Evolutionary conservation across 2,113 vertebrate species (phyloP), one percentile per base, ranked within the genome.

Genomic region (Collichthys lucidus): DNA sequence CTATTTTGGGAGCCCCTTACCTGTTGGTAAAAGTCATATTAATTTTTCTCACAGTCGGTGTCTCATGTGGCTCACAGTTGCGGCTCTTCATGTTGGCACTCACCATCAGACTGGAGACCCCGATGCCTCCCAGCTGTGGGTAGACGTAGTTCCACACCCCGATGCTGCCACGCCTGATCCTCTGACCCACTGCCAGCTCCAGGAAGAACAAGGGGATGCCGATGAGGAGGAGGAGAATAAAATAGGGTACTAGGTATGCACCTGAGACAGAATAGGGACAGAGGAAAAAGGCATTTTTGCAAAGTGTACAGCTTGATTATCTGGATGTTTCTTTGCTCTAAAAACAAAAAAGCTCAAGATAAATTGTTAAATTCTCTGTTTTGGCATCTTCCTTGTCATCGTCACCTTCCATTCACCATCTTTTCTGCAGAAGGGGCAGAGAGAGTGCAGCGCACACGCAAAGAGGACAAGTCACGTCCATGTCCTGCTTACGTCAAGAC

Each of bases 71-170:
- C 24, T 59, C 24, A 29, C 6, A 29, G 24, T 31, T 29, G 56
- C 4, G 3, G 55, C 56, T 59, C 56, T 16, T 59, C 24, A 47
- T 53, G 10, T 15, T 17, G 55, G 65, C 20, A 35, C 96, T 96
- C 87, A 98, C 98, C 20, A 99, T 96, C 83, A 96, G 96, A 90
- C 98, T 99, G 95, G 98, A 97, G 0, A 98, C 97, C 74, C 98
- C 98, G 0, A 99, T 98, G 91, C 98, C 98, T 0, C 98, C 98
- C 61, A 99, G 93, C 69, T 94, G 95, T 15, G 98, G 97, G 20
- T 95, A 98, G 80, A 99, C 95, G 1, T 99, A 99, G 88, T 98
- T 99, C 98, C 98, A 99, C 82, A 99, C 98, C 0, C 98, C 98
- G 0, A 99, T 98, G 94, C 98, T 99, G 84, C 98, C 98, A 0